A percentile compares a stretch with the other conserved stretches of the same genome.
These are phyloP conservation scores for Myotis brandtii DNA, from an alignment of 2,113 vertebrate genomes.

Conservation along the genomic window DNA sequence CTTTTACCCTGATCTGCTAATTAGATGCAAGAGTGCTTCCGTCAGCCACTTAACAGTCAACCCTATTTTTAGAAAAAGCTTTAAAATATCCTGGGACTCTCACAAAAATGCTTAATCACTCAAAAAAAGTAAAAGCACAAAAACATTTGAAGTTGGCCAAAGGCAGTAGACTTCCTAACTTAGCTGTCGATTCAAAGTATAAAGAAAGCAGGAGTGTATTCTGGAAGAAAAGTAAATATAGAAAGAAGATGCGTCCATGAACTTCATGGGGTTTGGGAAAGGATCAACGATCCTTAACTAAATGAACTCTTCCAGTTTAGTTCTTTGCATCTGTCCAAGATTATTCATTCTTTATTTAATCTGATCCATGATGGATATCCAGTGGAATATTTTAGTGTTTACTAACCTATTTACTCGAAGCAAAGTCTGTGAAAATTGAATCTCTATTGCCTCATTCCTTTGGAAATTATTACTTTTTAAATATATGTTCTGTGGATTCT, in stretches of 20 bases:
- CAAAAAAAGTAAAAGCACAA: background rate
- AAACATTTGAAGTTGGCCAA: slow-evolving; percentile 34
- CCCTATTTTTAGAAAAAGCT: background rate
- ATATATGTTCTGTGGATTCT: background rate
- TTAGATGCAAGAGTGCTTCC: slow-evolving; percentile 28
- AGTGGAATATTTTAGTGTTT: background rate
- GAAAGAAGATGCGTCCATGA: background rate
- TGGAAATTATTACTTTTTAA: background rate
- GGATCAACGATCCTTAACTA: background rate
- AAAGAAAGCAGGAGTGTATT: background rate
- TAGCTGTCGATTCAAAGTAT: background rate
- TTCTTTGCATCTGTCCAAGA: background rate
- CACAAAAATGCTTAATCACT: background rate
- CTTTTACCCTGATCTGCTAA: slow-evolving; percentile 58
- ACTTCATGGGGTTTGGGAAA: background rate
- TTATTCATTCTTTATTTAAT: background rate
- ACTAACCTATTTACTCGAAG: background rate
- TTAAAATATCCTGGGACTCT: background rate
- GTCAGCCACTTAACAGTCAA: background rate
- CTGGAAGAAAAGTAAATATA: background rate
- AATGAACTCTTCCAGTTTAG: background rate
- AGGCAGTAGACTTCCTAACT: background rate
- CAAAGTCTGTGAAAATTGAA: background rate
- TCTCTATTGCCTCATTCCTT: slow-evolving; percentile 20
- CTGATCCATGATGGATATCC: background rate